phyloP scores from a whole-genome alignment of 2,888 invertebrate genomes.

The Torymus auratus region DNA sequence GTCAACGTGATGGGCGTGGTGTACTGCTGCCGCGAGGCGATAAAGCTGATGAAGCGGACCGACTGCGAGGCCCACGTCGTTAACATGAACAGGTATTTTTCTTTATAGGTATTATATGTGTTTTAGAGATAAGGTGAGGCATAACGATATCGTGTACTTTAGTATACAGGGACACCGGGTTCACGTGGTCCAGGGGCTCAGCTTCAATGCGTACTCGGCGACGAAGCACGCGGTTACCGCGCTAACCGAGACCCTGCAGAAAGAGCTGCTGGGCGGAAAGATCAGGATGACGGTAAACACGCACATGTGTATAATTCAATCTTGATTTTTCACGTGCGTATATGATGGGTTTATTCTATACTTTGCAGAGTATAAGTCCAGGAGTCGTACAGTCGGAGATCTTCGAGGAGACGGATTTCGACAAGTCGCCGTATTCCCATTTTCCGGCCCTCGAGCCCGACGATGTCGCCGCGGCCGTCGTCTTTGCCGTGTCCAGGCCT shows the following conservation, averaged over 20 bases:
- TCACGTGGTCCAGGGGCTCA: constrained; percentile 71
- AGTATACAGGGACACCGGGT: constrained; percentile 77
- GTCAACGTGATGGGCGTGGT: constrained; percentile 67
- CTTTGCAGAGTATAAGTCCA: constrained; percentile 80
- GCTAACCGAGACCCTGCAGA: constrained; percentile 79
- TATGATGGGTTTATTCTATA: background rate
- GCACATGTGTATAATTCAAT: too few species aligned
- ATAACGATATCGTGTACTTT: background rate
- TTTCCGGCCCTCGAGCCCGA: constrained; percentile 64
- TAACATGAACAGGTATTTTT: constrained; percentile 65
- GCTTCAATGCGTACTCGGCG: constrained; percentile 78
- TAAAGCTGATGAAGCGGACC: constrained; percentile 64
- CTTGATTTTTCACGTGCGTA: too few species aligned
- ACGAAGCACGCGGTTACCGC: constrained; percentile 80
- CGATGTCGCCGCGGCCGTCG: constrained; percentile 73
- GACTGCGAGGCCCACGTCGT: constrained; percentile 65
- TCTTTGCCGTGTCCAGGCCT: constrained; percentile 70
- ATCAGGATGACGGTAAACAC: constrained; percentile 62
- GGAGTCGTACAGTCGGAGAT: constrained; percentile 80
- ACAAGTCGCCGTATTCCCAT: constrained; percentile 14
- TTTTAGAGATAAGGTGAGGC: too few species aligned
- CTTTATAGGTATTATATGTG: too few species aligned
- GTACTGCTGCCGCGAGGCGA: constrained; percentile 64
- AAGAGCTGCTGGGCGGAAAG: constrained; percentile 76
- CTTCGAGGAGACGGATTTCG: constrained; percentile 24